A percentile compares a stretch with the other conserved stretches of the same genome.
These are phyloP conservation scores for Trichonephila clavata DNA, from an alignment of 1,140 invertebrate species.

Conservation along the genomic window DNA sequence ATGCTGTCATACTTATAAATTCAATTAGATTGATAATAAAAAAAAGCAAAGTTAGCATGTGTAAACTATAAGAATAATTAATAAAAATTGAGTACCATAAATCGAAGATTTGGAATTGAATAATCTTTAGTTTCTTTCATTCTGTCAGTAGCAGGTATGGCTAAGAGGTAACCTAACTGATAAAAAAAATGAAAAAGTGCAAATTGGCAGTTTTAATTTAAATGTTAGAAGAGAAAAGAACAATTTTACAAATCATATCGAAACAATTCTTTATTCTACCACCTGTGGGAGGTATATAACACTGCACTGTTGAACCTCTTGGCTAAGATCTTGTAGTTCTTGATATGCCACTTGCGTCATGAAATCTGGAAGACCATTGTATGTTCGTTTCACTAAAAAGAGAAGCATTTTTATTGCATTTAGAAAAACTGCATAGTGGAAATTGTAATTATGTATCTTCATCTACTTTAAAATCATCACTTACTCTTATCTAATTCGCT, in stretches of 20 bases:
- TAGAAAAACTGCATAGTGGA: not conserved
- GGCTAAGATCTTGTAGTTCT: constrained; percentile 86
- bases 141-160: constrained; percentile 85
- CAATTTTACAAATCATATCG: not conserved
- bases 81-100: constrained; percentile 83
- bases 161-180: constrained; percentile 89
- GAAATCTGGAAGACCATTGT: constrained; percentile 81
- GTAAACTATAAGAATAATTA: too few species aligned
- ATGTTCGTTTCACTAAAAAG: constrained; percentile 80
- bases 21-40: too few species aligned
- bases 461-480: not conserved
- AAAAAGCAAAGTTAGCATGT: too few species aligned
- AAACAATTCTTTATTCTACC: not conserved
- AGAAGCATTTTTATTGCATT: not conserved
- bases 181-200: not conserved
- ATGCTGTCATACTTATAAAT: too few species aligned
- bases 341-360: constrained; percentile 85
- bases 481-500: constrained; percentile 86
- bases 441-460: too few species aligned
- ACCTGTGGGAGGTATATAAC: constrained; percentile 88
- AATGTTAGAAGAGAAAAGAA: not conserved
- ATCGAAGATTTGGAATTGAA: constrained; percentile 86
- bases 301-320: constrained; percentile 86
- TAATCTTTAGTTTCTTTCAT: constrained; percentile 82
- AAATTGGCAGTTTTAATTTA: not conserved